Evolutionary conservation across 2,888 invertebrate species (phyloP).

Genomic region (Drosophila bunnanda): DNA sequence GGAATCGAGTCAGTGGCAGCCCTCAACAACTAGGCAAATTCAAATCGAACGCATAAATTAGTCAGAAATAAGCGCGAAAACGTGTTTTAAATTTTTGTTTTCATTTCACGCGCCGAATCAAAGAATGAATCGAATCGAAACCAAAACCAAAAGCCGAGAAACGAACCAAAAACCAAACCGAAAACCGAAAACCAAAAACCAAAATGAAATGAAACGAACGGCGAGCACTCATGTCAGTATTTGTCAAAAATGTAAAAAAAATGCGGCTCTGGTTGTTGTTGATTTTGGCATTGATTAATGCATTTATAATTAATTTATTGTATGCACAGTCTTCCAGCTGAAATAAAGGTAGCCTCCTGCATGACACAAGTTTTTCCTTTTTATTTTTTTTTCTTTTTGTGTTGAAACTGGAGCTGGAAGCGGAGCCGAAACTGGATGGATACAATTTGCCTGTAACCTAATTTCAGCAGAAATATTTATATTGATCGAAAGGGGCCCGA

Average conservation of each 20-base stretch:
- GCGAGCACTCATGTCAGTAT: slow-evolving; percentile 79
- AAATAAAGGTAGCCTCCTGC: slow-evolving; percentile 40
- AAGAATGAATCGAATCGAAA: slow-evolving; percentile 32
- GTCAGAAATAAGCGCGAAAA: slow-evolving; percentile 80
- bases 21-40: slow-evolving; percentile 52
- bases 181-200: slow-evolving; percentile 22
- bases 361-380: slow-evolving; percentile 64
- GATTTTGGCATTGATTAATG: slow-evolving; percentile 82
- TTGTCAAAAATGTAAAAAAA: slow-evolving; percentile 68
- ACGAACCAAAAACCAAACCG: slow-evolving; percentile 32
- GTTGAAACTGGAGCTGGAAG: slow-evolving; percentile 49
- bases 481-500: slow-evolving; percentile 60
- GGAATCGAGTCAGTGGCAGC: slow-evolving; percentile 36
- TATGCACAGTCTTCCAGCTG: slow-evolving; percentile 47
- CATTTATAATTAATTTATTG: slow-evolving; percentile 82
- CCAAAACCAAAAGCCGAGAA: slow-evolving; percentile 19
- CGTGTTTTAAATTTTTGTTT: slow-evolving; percentile 80
- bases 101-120: slow-evolving; percentile 65
- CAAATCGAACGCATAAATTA: slow-evolving; percentile 79
- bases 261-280: slow-evolving; percentile 23
- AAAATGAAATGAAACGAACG: slow-evolving; percentile 56
- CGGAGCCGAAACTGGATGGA: slow-evolving; percentile 21
- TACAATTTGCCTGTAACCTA: slow-evolving; percentile 75
- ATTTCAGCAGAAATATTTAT: slow-evolving; percentile 77
- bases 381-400: slow-evolving; percentile 4